Evolutionary conservation across 2,888 invertebrate species (phyloP), one percentile per base, ranked within the genome.

Genomic region (Drosophila histrio): DNA sequence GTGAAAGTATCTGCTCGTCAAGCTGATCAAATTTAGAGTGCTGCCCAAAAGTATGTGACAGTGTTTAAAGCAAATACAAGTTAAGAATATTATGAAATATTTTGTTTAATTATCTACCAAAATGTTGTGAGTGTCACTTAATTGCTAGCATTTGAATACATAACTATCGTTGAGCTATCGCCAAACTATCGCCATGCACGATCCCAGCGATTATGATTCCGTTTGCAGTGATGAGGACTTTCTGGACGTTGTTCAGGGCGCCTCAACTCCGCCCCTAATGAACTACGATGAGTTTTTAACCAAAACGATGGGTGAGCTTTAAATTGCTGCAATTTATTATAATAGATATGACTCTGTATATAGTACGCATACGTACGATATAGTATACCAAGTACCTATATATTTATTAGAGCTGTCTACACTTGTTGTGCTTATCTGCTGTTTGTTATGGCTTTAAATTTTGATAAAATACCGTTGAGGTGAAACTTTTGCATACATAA

Each of bases 131-230:
- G n/a, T n/a, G n/a, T n/a, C n/a, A n/a, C n/a, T n/a, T n/a, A n/a
- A n/a, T n/a, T n/a, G n/a, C n/a, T n/a, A n/a, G n/a, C n/a, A n/a
- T n/a, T n/a, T n/a, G n/a, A n/a, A n/a, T n/a, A n/a, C n/a, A n/a
- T n/a, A n/a, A 24, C 17, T 32, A 36, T 47, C 17, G 17, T 6
- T 3, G 0, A 24, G 7, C 13, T 15, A 47, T 28, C 15, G 22
- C 6, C 5, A 2, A 24, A 24, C 8, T 26, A 52, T 24, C 44
- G 39, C 8, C 36, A 89, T 88, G 87, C 78, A 85, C 43, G 88
- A 90, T 72, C 78, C 90, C 3, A 68, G 53, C 46, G 80, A 89
- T 69, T 84, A 83, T 67, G 88, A 83, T 65, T 83, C 84, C 1
- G 87, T 88, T 9, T 86, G 59, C 30, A 86, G 80, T 43, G 84